Percentiles rank a stretch among this genome's conserved stretches.
phyloP scores from a whole-genome alignment of 37 sponge, comb jelly and placozoan species.

The Diacarnus erythraeanus region DNA sequence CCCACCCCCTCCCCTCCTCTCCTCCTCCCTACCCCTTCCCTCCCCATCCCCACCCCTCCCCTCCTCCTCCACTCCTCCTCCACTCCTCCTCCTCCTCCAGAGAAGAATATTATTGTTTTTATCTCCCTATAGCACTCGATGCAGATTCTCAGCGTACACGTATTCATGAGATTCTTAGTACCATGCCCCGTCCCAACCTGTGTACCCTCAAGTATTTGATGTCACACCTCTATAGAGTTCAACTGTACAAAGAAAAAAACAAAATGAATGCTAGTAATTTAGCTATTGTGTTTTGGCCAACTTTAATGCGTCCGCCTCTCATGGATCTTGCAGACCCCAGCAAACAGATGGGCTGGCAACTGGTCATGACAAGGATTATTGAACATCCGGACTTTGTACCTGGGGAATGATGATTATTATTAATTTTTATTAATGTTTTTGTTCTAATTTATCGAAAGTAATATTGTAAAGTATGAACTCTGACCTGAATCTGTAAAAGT shows the following conservation, averaged over 20 bases:
- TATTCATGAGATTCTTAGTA: constrained; percentile 32
- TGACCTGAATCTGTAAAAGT: no score
- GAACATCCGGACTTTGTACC: constrained; percentile 67
- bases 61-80: background rate
- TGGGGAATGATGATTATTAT: background rate
- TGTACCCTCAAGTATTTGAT: constrained; percentile 48
- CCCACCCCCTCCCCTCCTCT: background rate
- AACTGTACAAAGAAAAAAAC: constrained; percentile 53
- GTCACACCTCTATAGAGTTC: constrained; percentile 39
- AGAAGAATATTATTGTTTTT: background rate
- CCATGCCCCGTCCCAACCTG: constrained; percentile 53
- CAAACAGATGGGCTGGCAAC: constrained; percentile 74
- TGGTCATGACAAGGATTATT: constrained; percentile 67
- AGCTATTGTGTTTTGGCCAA: constrained; percentile 96
- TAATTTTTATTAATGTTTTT: no score
- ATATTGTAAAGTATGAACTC: no score
- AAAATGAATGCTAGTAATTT: constrained; percentile 87
- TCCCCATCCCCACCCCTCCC: background rate
- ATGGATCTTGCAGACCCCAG: constrained; percentile 66
- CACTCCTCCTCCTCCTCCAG: background rate
- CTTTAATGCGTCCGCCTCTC: constrained; percentile 81
- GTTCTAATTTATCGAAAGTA: no score
- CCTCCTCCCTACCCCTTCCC: background rate
- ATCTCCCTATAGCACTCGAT: constrained; percentile 13
- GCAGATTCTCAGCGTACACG: constrained; percentile 12